Evolutionary conservation across 1,140 invertebrate genomes (phyloP), one percentile per base, ranked within the genome.

Genomic region (Bemisia tabaci): DNA sequence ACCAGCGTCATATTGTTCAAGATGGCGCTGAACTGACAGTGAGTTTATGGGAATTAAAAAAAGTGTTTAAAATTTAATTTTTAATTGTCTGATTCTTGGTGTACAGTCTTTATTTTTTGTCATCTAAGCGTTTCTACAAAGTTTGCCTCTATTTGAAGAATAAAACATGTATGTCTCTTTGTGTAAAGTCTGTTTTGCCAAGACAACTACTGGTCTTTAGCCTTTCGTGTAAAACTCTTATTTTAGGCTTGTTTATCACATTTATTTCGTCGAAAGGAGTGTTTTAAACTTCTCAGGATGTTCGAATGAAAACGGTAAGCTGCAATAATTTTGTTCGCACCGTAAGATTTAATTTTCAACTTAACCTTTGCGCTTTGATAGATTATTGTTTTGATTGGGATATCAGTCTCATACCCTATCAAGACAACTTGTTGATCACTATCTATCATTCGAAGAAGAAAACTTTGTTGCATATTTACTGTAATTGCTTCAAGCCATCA

Each of bases 1-100:
- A 66, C 68, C 70, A 72, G 73, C 73, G 73, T 74, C 73, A 74
- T 74, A 74, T 74, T 72, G 73, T 73, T 72, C 73, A 73, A 73
- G 63, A 73, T 73, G 72, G 72, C 69, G 67, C 26, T 65, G 33
- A 60, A 58, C 23, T 60, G 17, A n/a, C 58, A 39, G 59, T 21
- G 65, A 66, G 58, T 68, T 68, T 21, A 69, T 71, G 67, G 67
- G 70, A 67, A 65, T 68, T 62, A 68, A 62, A 48, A 69, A 70
- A 66, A 63, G 2, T 5, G 2, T 25, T 25, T 22, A 9, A 22
- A 21, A 22, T 25, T 63, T 25, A 25, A 39, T 39, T 25, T 9
- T 62, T 9, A 62, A 62, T 5, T 62, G n/a, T 9, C n/a, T 23
- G 5, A 23, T 22, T 33, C 23, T 24, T n/a, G 5, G 33, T 63